These are phyloP conservation scores for Nyctalus aviator DNA, from an alignment of 2,797 vertebrate genomes.

Conservation along the genomic window DNA sequence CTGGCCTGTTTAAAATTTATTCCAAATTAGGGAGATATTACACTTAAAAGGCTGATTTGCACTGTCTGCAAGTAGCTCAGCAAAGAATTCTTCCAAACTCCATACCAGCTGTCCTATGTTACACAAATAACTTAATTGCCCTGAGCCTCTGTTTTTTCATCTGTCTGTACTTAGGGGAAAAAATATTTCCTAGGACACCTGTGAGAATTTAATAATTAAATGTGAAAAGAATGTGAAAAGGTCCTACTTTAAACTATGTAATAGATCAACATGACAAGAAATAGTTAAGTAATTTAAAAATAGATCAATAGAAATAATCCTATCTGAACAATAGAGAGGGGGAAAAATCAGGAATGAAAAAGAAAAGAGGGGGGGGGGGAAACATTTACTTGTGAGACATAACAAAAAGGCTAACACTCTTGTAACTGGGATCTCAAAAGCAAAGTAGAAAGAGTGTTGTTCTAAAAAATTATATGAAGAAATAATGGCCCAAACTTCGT, in stretches of 20 bases:
- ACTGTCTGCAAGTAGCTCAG: neutral
- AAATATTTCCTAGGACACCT: neutral
- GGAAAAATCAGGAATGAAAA: neutral
- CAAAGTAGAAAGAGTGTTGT: neutral
- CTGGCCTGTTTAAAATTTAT: neutral
- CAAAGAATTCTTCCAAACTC: neutral
- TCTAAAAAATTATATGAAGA: neutral
- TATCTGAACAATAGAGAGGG: neutral
- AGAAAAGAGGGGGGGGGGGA: too few species aligned
- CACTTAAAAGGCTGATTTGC: neutral
- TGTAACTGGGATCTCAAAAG: neutral
- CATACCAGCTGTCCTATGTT: neutral
- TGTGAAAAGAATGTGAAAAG: neutral
- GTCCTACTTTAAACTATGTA: neutral
- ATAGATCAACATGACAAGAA: neutral
- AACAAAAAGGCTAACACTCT: neutral
- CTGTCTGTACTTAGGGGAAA: neutral
- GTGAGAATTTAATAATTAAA: constrained; percentile 14
- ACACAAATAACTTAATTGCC: neutral
- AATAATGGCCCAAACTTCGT: neutral
- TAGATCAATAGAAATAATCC: neutral
- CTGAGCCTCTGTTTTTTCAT: neutral
- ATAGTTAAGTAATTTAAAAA: neutral
- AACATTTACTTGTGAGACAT: neutral
- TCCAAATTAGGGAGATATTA: constrained; percentile 1